These are phyloP conservation scores for Acrobasis repandana DNA, from an alignment of 2,888 invertebrate species.

Conservation along the genomic window DNA sequence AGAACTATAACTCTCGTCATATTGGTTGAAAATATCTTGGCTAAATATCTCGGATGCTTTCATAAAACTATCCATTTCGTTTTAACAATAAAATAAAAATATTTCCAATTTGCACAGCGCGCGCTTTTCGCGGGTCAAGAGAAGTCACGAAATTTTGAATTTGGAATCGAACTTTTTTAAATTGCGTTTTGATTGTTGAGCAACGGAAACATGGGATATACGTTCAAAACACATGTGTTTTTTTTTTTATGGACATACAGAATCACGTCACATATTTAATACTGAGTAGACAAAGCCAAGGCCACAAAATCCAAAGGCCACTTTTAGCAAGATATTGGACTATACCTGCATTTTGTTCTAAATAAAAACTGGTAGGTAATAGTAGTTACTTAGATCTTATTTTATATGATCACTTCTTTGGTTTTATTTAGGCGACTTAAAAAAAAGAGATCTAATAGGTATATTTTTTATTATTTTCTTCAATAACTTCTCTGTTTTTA, in stretches of 20 bases:
- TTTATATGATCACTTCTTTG: no score
- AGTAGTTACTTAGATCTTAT: no score
- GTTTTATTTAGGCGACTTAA: no score
- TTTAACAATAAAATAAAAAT: constrained; percentile 14
- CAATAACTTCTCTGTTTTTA: no score
- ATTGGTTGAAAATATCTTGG: constrained; percentile 50
- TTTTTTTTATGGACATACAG: neutral
- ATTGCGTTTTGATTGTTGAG: neutral
- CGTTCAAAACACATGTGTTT: neutral
- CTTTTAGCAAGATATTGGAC: no score
- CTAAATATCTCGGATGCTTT: constrained; percentile 34
- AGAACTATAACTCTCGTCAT: constrained; percentile 49
- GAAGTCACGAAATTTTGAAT: constrained; percentile 29
- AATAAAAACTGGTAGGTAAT: no score
- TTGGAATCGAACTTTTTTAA: constrained; percentile 31
- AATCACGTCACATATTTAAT: neutral
- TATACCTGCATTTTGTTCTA: no score
- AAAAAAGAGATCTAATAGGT: no score
- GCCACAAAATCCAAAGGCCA: no score
- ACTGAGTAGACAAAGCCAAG: no score
- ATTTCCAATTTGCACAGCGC: neutral
- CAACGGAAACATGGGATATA: neutral
- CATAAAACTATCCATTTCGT: constrained; percentile 37
- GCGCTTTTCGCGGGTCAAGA: neutral
- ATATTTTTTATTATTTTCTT: no score